Conservation (phyloP, 2,113 vertebrate species). For the Sinocyclocheilus maitianheensis region DNA sequence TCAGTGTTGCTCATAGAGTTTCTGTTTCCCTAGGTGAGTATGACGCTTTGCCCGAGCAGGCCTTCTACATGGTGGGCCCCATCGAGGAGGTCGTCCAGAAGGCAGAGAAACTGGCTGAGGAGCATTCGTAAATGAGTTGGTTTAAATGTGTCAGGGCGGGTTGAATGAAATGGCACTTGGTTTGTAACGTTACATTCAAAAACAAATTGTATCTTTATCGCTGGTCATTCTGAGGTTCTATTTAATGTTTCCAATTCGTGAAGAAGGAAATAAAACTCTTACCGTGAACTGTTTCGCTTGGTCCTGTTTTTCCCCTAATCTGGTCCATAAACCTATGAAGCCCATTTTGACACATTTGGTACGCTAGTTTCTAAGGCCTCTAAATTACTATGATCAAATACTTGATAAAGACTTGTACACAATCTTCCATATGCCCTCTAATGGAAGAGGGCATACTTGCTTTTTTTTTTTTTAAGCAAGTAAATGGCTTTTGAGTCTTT, state of each 20-base stretch:
- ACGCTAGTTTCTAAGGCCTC: no score
- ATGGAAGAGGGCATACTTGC: no score
- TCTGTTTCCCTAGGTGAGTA: constrained; percentile 79
- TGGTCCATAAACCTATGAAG: no score
- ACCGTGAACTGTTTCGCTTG: constrained; percentile 44
- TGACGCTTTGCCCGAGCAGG: constrained; percentile 91
- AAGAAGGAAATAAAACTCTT: constrained; percentile 77
- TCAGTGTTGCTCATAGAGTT: not conserved
- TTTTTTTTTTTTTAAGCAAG: no score
- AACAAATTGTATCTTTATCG: constrained; percentile 66
- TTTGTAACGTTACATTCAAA: constrained; percentile 75
- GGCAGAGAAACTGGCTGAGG: constrained; percentile 91
- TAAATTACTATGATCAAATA: not conserved
- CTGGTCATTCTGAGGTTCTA: constrained; percentile 71
- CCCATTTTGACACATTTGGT: no score
- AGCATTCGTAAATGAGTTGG: constrained; percentile 80
- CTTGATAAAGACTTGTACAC: no score
- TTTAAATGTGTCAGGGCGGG: constrained; percentile 36
- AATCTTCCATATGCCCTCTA: no score
- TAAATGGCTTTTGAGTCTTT: no score
- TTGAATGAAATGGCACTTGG: constrained; percentile 71
- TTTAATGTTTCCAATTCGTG: constrained; percentile 75
- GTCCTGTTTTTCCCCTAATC: no score
- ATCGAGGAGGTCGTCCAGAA: constrained; percentile 96
- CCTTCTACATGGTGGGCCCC: constrained; percentile 98